Percentiles rank a stretch among this genome's conserved stretches.
Evolutionary conservation across 2,797 vertebrate species (phyloP).

Genomic region (Urophycis tenuis): DNA sequence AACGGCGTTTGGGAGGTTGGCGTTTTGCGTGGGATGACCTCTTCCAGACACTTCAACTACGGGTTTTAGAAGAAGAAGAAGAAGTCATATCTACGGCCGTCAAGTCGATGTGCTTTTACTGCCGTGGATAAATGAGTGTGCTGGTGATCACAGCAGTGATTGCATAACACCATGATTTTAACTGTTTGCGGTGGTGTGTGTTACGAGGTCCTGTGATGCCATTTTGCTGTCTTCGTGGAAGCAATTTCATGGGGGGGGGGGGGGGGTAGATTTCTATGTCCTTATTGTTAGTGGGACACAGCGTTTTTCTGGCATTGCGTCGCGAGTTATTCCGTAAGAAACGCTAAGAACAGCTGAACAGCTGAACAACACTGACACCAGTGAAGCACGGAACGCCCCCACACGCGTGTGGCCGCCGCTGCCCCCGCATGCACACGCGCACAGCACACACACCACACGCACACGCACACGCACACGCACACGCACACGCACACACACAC

Average conservation of each 20-base stretch:
- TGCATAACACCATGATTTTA: neutral
- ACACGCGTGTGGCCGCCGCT: constrained; percentile 51
- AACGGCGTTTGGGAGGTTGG: too few species aligned
- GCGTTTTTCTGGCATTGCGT: neutral
- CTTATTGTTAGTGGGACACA: constrained; percentile 3
- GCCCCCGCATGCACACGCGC: constrained; percentile 59
- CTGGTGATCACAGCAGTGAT: neutral
- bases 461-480: constrained; percentile 59
- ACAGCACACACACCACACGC: constrained; percentile 55
- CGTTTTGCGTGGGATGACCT: too few species aligned
- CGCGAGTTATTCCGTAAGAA: constrained; percentile 36
- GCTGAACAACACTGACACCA: constrained; percentile 60
- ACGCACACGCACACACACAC: constrained; percentile 55
- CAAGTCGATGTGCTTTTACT: too few species aligned
- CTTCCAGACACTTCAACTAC: neutral
- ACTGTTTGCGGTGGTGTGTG: constrained; percentile 1
- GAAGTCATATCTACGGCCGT: too few species aligned
- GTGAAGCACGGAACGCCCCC: constrained; percentile 64
- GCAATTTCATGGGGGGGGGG: neutral
- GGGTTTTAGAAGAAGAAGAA: too few species aligned
- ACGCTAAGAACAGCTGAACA: constrained; percentile 55
- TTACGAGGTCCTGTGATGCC: neutral
- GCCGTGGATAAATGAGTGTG: too few species aligned
- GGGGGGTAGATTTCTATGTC: constrained; percentile 7
- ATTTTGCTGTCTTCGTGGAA: constrained; percentile 1